A percentile compares a stretch with the other conserved stretches of the same genome.
Evolutionary conservation across 2,888 invertebrate genomes (phyloP).

Genomic region (Phania funesta): DNA sequence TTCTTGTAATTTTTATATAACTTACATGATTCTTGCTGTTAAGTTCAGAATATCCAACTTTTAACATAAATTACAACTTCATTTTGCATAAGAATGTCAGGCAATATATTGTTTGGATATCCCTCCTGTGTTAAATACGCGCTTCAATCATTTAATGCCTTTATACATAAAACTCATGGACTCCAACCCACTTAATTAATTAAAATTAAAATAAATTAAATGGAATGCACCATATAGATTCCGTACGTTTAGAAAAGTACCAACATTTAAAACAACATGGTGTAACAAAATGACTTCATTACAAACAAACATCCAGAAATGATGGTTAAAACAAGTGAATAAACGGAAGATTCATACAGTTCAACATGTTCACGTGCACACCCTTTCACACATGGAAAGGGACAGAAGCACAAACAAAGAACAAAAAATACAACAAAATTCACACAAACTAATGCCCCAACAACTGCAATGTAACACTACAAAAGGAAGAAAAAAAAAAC

Average conservation of each 20-base stretch:
- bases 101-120: too few species aligned
- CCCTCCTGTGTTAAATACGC: too few species aligned
- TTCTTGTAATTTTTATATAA: too few species aligned
- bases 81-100: too few species aligned
- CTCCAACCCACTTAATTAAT: too few species aligned
- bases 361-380: background rate
- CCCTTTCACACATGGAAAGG: background rate
- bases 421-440: background rate
- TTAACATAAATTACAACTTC: too few species aligned
- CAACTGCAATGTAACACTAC: constrained; percentile 5
- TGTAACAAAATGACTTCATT: constrained; percentile 69
- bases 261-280: constrained; percentile 66
- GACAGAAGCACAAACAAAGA: background rate
- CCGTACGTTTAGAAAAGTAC: constrained; percentile 38
- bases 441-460: background rate
- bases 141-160: too few species aligned
- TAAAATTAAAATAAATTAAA: background rate
- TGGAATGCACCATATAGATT: constrained; percentile 49
- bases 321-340: constrained; percentile 62
- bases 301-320: constrained; percentile 55
- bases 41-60: too few species aligned
- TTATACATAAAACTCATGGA: too few species aligned
- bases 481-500: background rate
- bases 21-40: too few species aligned
- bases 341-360: constrained; percentile 56